These are phyloP conservation scores for Exaiptasia diaphana DNA, from an alignment of 64 coral and sea anemone species.

Conservation along the genomic window DNA sequence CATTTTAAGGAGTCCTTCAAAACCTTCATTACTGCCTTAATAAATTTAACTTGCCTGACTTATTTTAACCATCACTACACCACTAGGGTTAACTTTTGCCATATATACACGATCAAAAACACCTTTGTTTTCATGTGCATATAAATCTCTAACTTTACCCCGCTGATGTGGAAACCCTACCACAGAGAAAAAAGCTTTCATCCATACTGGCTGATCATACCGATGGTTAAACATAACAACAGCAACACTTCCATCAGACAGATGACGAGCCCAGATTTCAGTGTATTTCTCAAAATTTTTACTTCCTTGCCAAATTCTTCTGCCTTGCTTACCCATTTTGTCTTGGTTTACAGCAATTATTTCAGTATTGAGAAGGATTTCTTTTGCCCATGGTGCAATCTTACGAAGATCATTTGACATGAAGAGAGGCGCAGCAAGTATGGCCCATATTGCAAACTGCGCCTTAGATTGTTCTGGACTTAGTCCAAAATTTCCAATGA, in stretches of 20 bases:
- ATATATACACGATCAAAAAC: constrained; percentile 41
- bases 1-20: too few relatives aligned
- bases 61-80: constrained; percentile 85
- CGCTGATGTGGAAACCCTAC: not conserved
- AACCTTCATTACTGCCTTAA: too few relatives aligned
- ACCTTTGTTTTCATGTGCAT: constrained; percentile 69
- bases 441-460: constrained; percentile 83
- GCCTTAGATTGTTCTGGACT: constrained; percentile 76
- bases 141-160: constrained; percentile 66
- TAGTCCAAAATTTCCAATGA: constrained; percentile 87
- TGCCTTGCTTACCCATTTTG: constrained; percentile 54
- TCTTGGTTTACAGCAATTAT: constrained; percentile 87
- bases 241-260: constrained; percentile 61
- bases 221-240: constrained; percentile 78
- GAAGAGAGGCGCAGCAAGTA: constrained; percentile 75
- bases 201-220: constrained; percentile 58
- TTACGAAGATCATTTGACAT: constrained; percentile 94
- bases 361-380: constrained; percentile 81
- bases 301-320: constrained; percentile 44
- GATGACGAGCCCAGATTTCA: constrained; percentile 70
- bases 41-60: too few relatives aligned
- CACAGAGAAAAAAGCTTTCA: constrained; percentile 37
- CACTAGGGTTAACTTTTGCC: constrained; percentile 90
- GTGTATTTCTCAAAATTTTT: not conserved
- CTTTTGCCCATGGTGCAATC: constrained; percentile 80